Evolutionary conservation across 2,888 invertebrate species (phyloP), one percentile per base, ranked within the genome.

Genomic region (Drosophila multiciliata): DNA sequence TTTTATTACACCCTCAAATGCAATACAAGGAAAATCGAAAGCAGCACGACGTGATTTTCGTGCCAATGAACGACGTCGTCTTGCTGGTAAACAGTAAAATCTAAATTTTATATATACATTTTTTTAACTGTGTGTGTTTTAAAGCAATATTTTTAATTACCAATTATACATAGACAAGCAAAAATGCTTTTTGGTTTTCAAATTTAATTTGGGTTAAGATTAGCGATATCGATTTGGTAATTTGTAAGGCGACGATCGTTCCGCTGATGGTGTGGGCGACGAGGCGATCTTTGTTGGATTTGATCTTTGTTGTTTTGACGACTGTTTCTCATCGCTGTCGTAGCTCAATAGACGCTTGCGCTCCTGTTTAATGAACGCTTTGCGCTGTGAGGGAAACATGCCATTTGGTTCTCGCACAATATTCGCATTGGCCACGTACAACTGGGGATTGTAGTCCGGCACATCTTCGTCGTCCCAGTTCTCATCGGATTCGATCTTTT

Each of bases 281-380:
- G 23, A 20, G 0, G n/a, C 20, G 35, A 35, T 12, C 11, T 66
- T 60, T 7, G 20, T 11, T 12, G 36, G 40, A 2, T 9, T 6
- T 20, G 64, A 20, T 3, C 8, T 2, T 8, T 5, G 15, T 2
- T 2, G 17, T 2, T 3, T 50, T 64, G 2, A 9, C 5, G 17
- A 15, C 12, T 60, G 48, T 5, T 70, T 33, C 3, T 66, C 59
- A 15, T 73, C 78, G 12, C 48, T 66, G 11, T 68, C 36, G 0
- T 81, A 76, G 6, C 82, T 81, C 2, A 91, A 69, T 11, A 80
- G 72, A 7, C 92, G 91, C 50, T 84, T 90, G 1, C 83, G 83
- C 60, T 92, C 92, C 32, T 82, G 73, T 50, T 91, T 91, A 3
- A 91, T 82, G 23, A 92, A 92, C 1, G 80, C 86, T 42, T 89